Evolutionary conservation across 2,113 vertebrate genomes (phyloP).

Genomic region (Ursus arctos): DNA sequence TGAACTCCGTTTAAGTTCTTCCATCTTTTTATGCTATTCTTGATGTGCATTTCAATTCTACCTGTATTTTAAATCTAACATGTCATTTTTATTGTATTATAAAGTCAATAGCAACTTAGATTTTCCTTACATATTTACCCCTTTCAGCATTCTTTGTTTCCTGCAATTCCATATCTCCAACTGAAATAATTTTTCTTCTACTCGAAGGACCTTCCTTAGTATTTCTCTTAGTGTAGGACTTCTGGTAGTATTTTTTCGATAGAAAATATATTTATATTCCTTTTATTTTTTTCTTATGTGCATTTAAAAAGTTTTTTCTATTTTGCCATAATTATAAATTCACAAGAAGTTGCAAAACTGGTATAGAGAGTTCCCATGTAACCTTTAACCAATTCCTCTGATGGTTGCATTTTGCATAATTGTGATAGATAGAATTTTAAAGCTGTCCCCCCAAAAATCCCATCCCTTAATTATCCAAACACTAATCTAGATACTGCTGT

Average conservation of each 20-base stretch:
- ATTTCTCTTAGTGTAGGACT: background rate
- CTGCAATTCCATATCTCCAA: background rate
- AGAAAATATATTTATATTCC: background rate
- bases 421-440: slow-evolving; percentile 6
- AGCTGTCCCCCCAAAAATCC: background rate
- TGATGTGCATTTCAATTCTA: background rate
- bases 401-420: background rate
- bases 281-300: background rate
- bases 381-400: background rate
- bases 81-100: background rate
- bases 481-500: background rate
- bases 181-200: background rate
- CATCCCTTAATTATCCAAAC: background rate
- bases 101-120: background rate
- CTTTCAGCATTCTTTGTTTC: background rate
- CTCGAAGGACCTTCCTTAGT: background rate
- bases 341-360: background rate
- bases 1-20: background rate
- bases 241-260: background rate
- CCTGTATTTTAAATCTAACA: background rate
- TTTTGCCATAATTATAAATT: background rate
- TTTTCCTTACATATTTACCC: background rate
- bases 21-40: background rate
- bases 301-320: background rate
- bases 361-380: background rate